These are phyloP conservation scores for Halisarca cf. caerulea DNA, from an alignment of 37 sponge, comb jelly and placozoan genomes.

Conservation along the genomic window DNA sequence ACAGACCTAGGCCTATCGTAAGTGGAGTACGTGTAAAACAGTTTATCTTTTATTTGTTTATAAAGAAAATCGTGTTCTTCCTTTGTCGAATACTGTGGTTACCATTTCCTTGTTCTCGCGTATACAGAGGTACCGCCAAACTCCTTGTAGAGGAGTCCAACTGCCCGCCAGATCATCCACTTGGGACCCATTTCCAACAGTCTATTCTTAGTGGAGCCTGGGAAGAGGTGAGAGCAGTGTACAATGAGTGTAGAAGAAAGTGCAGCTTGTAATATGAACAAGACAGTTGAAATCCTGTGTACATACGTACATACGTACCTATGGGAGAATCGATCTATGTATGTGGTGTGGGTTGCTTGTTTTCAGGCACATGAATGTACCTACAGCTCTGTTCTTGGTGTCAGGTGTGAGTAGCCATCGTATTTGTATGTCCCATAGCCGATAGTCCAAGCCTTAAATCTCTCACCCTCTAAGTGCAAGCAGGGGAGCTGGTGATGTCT, in stretches of 20 bases:
- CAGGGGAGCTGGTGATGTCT: too few relatives aligned
- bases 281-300: too few relatives aligned
- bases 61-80: slow-evolving; percentile 15
- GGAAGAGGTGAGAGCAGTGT: slow-evolving; percentile 80
- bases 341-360: too few relatives aligned
- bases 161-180: slow-evolving; percentile 87
- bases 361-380: background rate
- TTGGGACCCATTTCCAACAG: slow-evolving; percentile 82
- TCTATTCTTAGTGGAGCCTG: slow-evolving; percentile 84
- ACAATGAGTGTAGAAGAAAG: background rate
- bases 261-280: too few relatives aligned
- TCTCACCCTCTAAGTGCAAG: too few relatives aligned
- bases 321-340: too few relatives aligned
- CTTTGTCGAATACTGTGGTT: background rate
- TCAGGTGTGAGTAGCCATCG: background rate
- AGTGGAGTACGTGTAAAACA: slow-evolving; percentile 38
- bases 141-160: slow-evolving; percentile 84
- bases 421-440: too few relatives aligned
- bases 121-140: slow-evolving; percentile 70
- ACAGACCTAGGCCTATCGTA: slow-evolving; percentile 85
- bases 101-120: background rate
- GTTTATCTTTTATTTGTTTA: background rate
- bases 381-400: background rate
- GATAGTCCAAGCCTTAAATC: too few relatives aligned
- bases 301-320: background rate